A percentile compares a stretch with the other conserved stretches of the same genome.
Conservation (phyloP, 2,888 invertebrate species). For the Plusia festucae region DNA sequence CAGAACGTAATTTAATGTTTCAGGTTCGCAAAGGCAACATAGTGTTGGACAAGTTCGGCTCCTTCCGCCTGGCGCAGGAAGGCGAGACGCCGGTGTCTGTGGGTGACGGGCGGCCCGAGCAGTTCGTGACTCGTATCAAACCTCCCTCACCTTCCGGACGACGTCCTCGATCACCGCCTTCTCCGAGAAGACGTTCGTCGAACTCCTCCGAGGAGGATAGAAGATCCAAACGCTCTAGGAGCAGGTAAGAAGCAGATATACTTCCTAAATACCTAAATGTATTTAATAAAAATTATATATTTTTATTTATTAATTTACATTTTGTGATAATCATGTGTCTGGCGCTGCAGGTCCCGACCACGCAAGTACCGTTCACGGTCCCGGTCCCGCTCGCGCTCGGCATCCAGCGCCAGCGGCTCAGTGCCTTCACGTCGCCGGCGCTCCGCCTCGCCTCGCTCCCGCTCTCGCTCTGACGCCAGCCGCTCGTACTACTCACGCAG, state of each 20-base stretch:
- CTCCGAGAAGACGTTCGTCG: slow-evolving; percentile 84
- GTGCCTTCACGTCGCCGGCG: slow-evolving; percentile 77
- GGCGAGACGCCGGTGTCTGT: slow-evolving; percentile 85
- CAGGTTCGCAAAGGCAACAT: slow-evolving; percentile 89
- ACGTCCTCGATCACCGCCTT: slow-evolving; percentile 83
- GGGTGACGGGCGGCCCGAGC: slow-evolving; percentile 86
- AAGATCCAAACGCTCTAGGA: slow-evolving; percentile 79
- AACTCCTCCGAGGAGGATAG: slow-evolving; percentile 80
- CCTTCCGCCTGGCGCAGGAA: slow-evolving; percentile 91
- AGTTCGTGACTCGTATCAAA: slow-evolving; percentile 86
- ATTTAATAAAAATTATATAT: too few species aligned
- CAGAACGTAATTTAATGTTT: not conserved
- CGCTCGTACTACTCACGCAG: slow-evolving; percentile 89
- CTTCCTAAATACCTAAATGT: not conserved
- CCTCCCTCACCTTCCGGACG: slow-evolving; percentile 79
- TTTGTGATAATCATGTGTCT: too few species aligned
- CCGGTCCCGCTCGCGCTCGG: slow-evolving; percentile 90
- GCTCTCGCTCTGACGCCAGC: slow-evolving; percentile 91
- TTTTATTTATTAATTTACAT: not conserved
- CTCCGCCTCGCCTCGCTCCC: slow-evolving; percentile 83
- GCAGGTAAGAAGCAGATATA: slow-evolving; percentile 72
- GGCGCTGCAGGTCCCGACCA: slow-evolving; percentile 86
- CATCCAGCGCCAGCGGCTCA: slow-evolving; percentile 81
- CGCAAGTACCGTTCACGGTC: slow-evolving; percentile 92
- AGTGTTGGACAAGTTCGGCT: slow-evolving; percentile 93